Evolutionary conservation across 2,888 invertebrate genomes (phyloP), one percentile per base, ranked within the genome.

Genomic region (Pogonocherus hispidulus): DNA sequence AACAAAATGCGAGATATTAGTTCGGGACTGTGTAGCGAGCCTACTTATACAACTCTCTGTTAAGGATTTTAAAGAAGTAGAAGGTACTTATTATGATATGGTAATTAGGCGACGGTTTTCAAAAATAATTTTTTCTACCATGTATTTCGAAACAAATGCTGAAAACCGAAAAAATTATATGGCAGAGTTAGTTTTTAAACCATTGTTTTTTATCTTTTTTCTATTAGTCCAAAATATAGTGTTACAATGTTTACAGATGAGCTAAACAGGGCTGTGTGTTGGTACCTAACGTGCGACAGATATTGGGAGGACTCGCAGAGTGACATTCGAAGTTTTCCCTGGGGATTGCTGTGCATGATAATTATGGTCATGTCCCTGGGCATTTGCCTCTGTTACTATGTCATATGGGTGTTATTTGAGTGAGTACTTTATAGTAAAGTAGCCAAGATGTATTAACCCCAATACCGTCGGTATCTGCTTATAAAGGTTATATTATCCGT

Each of bases 331-430:
- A 91, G 91, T 73, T 94, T 95, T 82, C 94, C 95, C 23, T 94
- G 94, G 93, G 94, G 94, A 55, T 87, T 91, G 57, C 86, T 91
- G 59, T 90, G 94, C 77, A 92, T 95, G 71, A 90, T 94, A 52
- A 91, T 94, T 71, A 92, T 94, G 80, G 91, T 95, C 57, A 88
- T 95, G 49, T 93, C 94, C 47, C 88, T 94, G 59, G 94, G 94
- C 51, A 91, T 96, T 72, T 94, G 94, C 85, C 91, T 95, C 86
- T 96, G 96, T 86, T 96, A 96, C 85, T 96, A 96, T 87, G 92
- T 96, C 80, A 94, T 96, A 78, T 96, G 96, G 93, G 93, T 95
- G 76, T 90, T 96, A 68, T 96, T 95, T 86, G 96, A 95, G 96
- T 96, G 88, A 92, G 93, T 91, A 78, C 49, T 54, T 54, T 18